Evolutionary conservation across 2,113 vertebrate genomes (phyloP), one percentile per base, ranked within the genome.

Genomic region (Corynorhinus townsendii): DNA sequence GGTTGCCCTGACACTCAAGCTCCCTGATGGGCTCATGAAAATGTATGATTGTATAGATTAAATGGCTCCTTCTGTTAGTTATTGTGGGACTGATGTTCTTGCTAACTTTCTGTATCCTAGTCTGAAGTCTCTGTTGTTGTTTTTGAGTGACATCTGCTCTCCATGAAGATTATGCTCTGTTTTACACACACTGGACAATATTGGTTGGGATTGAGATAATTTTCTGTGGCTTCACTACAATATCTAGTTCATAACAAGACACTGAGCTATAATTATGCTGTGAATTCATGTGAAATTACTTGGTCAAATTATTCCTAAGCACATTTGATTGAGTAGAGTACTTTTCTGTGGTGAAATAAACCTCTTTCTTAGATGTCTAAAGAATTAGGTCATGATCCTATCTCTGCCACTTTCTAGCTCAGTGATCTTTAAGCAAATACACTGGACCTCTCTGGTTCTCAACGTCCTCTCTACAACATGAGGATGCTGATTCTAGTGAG

Each of bases 261-360:
- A 79, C n/a, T 33, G 28, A 94, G 49, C 47, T 92, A 47, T 84
- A 91, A 83, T 89, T 81, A 86, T 28, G 38, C 54, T 38, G 0
- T 76, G 38, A 94, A 79, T 88, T 95, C 95, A 38, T 92, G n/a
- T 86, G 76, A 87, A 94, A 91, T 91, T 89, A 72, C 49, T 59
- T 64, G 86, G 9, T 89, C 26, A 91, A 71, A 89, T 93, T 76
- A 91, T 75, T 83, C 87, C 56, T 84, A 89, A 68, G 80, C n/a
- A 87, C 15, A 28, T 89, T 79, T 93, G 73, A 95, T 81, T 95
- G 84, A 96, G 26, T 19, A 69, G 83, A 95, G 26, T 19, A 71
- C 35, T 79, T 52, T 92, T 81, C 16, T 12, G 4, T 45, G 49
- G 30, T 91, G 73, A 64, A 86, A 76, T 73, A 90, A 85, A 24